phyloP scores from a whole-genome alignment of 2,888 invertebrate species.

The Callinectes sapidus region DNA sequence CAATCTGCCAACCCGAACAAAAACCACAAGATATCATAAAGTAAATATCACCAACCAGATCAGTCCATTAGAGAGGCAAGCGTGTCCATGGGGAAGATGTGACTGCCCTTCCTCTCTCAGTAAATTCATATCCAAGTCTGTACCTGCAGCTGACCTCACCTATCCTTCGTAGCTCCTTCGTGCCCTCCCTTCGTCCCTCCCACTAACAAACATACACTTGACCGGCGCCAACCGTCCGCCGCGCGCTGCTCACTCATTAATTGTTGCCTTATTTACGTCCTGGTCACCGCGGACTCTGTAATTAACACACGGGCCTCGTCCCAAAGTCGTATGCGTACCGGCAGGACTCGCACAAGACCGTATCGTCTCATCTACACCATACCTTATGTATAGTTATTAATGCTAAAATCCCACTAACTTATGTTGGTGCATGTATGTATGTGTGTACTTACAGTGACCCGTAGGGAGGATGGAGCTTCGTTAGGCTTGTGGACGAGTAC shows the following conservation, averaged over 20 bases:
- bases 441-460: background rate
- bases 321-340: background rate
- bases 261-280: slow-evolving; percentile 8
- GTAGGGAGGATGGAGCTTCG: background rate
- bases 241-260: background rate
- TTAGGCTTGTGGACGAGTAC: background rate
- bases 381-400: background rate
- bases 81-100: background rate
- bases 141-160: background rate
- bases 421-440: slow-evolving; percentile 15
- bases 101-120: background rate
- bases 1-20: background rate
- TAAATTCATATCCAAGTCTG: background rate
- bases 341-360: background rate
- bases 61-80: background rate
- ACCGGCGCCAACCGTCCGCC: background rate
- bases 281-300: slow-evolving; percentile 20
- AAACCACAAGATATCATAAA: background rate
- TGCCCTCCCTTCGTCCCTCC: background rate
- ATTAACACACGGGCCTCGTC: slow-evolving; percentile 3
- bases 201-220: slow-evolving; percentile 1
- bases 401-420: slow-evolving; percentile 2
- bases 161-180: background rate
- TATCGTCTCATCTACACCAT: background rate
- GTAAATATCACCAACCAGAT: background rate